phyloP scores from a whole-genome alignment of 2,797 vertebrate species.

The Hypotaenidia philippensis region DNA sequence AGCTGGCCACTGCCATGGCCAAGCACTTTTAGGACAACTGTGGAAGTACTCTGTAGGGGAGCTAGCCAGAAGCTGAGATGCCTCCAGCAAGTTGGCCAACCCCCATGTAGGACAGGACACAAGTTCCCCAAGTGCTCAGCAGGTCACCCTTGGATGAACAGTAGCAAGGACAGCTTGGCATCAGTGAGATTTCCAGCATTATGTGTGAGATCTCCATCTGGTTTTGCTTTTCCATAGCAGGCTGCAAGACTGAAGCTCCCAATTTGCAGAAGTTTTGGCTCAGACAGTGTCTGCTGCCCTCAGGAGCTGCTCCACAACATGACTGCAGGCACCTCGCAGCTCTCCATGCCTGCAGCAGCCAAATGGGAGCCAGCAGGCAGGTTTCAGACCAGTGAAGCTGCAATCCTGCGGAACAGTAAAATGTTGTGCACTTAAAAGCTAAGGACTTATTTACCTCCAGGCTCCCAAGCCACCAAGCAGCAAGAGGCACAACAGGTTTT shows the following conservation, averaged over 20 bases:
- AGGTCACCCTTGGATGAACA: not conserved
- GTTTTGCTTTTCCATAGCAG: not conserved
- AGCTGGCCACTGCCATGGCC: too few relatives aligned
- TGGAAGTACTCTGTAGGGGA: fast-evolving
- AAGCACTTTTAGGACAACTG: not conserved
- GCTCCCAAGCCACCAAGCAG: not conserved
- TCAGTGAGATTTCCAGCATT: not conserved
- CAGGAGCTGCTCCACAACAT: not conserved
- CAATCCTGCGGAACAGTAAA: fast-evolving
- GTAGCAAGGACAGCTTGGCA: not conserved
- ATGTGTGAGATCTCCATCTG: not conserved
- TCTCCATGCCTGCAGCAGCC: not conserved
- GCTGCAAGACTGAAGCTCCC: not conserved
- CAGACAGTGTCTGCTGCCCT: not conserved
- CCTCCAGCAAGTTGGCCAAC: not conserved
- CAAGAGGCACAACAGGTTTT: not conserved
- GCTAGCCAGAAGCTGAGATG: not conserved
- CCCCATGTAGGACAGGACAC: fast-evolving
- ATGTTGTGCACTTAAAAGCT: not conserved
- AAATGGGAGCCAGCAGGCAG: not conserved
- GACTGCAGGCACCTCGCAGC: fast-evolving
- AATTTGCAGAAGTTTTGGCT: not conserved
- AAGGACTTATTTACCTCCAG: not conserved
- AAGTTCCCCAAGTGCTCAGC: not conserved
- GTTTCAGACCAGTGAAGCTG: not conserved